A percentile compares a stretch with the other conserved stretches of the same genome.
These are phyloP conservation scores for Nesidiocoris tenuis DNA, from an alignment of 2,888 invertebrate species.

Conservation along the genomic window DNA sequence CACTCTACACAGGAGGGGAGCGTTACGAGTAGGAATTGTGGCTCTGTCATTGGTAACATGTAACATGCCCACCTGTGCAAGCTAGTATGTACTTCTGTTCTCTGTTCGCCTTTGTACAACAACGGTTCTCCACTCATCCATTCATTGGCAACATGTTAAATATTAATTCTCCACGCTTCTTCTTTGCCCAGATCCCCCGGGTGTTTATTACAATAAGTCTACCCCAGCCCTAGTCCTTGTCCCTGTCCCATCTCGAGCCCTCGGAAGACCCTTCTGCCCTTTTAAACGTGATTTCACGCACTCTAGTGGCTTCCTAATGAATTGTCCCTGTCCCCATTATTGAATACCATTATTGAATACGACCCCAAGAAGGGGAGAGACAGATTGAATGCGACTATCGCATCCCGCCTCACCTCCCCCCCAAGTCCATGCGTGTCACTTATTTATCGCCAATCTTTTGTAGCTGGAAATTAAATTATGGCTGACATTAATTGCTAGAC, in stretches of 20 bases:
- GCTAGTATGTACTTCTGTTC: too few species aligned
- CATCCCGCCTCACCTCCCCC: conserved; percentile 12
- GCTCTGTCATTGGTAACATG: conserved; percentile 27
- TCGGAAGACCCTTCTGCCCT: conserved; percentile 21
- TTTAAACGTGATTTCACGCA: conserved; percentile 44
- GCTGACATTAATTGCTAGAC: conserved; percentile 45
- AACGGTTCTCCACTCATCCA: conserved; percentile 23
- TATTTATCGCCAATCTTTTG: conserved; percentile 47
- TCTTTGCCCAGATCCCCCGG: conserved; percentile 15
- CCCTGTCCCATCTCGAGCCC: background rate
- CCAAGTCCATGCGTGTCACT: conserved; percentile 20
- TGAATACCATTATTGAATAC: background rate
- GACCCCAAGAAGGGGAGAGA: conserved; percentile 7
- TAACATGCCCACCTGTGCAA: conserved; percentile 41
- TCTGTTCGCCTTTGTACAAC: background rate
- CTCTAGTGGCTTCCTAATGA: conserved; percentile 46
- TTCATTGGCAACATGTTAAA: conserved; percentile 46
- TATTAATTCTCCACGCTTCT: conserved; percentile 45
- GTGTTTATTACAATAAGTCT: conserved; percentile 44
- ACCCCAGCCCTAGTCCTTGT: conserved; percentile 2
- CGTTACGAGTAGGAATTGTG: background rate
- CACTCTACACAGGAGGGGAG: too few species aligned
- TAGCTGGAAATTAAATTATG: conserved; percentile 47
- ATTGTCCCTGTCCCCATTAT: conserved; percentile 30
- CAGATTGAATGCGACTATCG: conserved; percentile 37